These are phyloP conservation scores for Seriola quinqueradiata DNA, from an alignment of 2,113 vertebrate genomes.

Conservation along the genomic window DNA sequence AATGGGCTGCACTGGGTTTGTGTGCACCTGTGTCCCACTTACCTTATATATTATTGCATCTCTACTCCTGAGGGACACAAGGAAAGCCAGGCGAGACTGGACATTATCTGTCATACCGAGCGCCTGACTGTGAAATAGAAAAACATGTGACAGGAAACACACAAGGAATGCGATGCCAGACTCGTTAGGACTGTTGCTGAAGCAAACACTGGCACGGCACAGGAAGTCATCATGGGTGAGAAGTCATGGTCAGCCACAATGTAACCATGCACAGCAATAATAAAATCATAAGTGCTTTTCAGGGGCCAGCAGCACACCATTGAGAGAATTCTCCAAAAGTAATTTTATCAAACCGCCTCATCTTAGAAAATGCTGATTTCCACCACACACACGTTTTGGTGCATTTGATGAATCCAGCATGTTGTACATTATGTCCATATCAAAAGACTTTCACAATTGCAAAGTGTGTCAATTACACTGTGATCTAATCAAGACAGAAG, in stretches of 20 bases:
- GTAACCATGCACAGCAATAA: slow-evolving; percentile 26
- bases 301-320: slow-evolving; percentile 26
- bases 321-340: slow-evolving; percentile 38
- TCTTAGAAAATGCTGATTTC: slow-evolving; percentile 31
- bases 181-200: no score
- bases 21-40: slow-evolving; percentile 12
- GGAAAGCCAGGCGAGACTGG: slow-evolving; percentile 18
- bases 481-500: slow-evolving; percentile 62
- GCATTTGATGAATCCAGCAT: slow-evolving; percentile 55
- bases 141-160: not conserved
- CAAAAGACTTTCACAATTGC: slow-evolving; percentile 36
- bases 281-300: slow-evolving; percentile 37
- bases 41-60: slow-evolving; percentile 27
- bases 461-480: slow-evolving; percentile 63
- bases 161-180: no score
- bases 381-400: slow-evolving; percentile 41
- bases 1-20: slow-evolving; percentile 1
- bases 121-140: no score
- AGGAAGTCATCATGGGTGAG: not conserved
- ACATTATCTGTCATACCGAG: slow-evolving; percentile 4
- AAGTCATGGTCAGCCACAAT: slow-evolving; percentile 18
- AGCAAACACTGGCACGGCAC: not conserved
- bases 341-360: slow-evolving; percentile 49
- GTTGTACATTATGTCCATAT: slow-evolving; percentile 40
- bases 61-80: slow-evolving; percentile 8